phyloP scores from a whole-genome alignment of 2,113 vertebrate genomes.

The Pseudois nayaur region DNA sequence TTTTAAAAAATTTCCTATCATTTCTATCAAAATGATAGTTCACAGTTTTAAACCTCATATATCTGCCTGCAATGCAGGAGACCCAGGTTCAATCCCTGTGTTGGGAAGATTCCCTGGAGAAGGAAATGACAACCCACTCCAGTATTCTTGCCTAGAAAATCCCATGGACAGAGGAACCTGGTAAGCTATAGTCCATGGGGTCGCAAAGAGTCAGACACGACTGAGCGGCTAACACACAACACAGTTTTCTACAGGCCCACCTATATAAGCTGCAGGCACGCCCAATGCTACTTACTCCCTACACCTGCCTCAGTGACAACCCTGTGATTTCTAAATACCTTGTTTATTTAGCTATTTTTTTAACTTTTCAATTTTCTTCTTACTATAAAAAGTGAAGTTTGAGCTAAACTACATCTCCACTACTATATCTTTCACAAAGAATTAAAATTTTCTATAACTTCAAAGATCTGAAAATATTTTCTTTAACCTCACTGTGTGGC shows the following conservation, averaged over 20 bases:
- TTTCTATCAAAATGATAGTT: conserved; percentile 1
- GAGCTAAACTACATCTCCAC: not conserved
- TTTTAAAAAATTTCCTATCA: not conserved
- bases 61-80: not conserved
- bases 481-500: not conserved
- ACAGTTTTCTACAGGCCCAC: not conserved
- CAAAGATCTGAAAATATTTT: conserved; percentile 17
- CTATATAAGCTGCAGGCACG: not conserved
- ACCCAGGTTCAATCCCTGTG: not conserved
- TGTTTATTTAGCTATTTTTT: not conserved
- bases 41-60: not conserved
- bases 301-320: not conserved
- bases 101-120: not conserved
- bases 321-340: conserved; percentile 7
- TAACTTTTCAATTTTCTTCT: conserved; percentile 4
- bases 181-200: not conserved
- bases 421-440: not conserved
- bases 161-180: not conserved
- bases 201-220: not conserved
- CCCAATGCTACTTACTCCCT: not conserved
- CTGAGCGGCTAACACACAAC: not conserved
- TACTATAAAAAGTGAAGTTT: not conserved
- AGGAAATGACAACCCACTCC: not conserved
- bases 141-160: not conserved
- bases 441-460: not conserved